Evolutionary conservation across 2,888 invertebrate species (phyloP), one percentile per base, ranked within the genome.

Genomic region (Sinelater perroti): DNA sequence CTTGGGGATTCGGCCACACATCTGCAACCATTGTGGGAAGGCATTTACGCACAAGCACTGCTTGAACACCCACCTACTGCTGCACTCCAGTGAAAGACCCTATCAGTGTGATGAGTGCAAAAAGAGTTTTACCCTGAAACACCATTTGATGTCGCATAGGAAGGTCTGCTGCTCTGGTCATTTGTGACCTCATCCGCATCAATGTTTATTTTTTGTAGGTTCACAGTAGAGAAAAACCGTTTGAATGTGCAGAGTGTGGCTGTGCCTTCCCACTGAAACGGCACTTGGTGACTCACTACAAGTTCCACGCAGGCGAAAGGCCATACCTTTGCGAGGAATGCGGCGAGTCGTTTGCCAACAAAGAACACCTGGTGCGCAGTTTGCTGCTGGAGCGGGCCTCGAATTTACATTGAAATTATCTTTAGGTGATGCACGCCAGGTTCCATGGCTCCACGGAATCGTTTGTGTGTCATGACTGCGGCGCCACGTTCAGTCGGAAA

Each of bases 391-490:
- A 16, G 11, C 3, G 21, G 26, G 11, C 26, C 10, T 8, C n/a
- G 20, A 38, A 21, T 36, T 57, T 44, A 36, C 18, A 28, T 21
- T 21, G 40, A 4, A 18, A 46, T 58, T 11, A 46, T 50, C 56
- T 28, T 16, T 73, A 84, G 66, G 91, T 93, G 68, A 94, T 93
- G 82, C 94, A 95, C 80, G 86, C 91, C 57, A 82, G 95, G 61
- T 95, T 95, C 79, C 95, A 96, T 79, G 95, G 95, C n/a, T 97
- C 97, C 4, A 87, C 96, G 71, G 93, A 95, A 71, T 97, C 97
- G 7, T 97, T 96, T 80, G 90, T 90, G 67, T 97, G 97, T 78
- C 87, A 89, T 49, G 93, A 93, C 73, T 97, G 97, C 73, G 91
- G 91, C 14, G 88, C 87, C 47, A 90, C 91, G 56, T 92, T 92